Percentiles rank a stretch among this genome's conserved stretches.
Evolutionary conservation across 1,140 invertebrate genomes (phyloP).

Genomic region (Lepidurus apus): DNA sequence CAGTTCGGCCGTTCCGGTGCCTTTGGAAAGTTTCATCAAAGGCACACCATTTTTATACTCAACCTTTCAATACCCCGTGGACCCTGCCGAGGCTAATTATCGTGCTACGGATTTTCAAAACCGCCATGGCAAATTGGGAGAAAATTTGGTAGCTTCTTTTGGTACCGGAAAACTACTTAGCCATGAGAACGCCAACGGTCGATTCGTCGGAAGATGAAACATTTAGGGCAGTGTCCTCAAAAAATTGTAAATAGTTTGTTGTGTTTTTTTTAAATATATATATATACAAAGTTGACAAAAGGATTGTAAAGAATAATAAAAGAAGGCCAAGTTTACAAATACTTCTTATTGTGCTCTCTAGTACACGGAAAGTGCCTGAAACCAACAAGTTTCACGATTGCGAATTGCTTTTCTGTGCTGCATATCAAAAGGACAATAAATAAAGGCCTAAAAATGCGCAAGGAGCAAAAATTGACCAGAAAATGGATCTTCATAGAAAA

Average conservation of each 20-base stretch:
- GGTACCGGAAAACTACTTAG: neutral
- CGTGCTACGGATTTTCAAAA: neutral
- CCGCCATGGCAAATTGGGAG: neutral
- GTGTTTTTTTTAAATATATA: too few relatives aligned
- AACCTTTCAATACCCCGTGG: neutral
- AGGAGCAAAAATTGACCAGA: neutral
- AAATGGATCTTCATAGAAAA: neutral
- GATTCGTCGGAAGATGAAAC: neutral
- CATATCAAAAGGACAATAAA: neutral
- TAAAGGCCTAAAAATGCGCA: neutral
- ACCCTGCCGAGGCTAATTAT: neutral
- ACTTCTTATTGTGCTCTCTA: conserved; percentile 6
- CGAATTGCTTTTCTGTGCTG: neutral
- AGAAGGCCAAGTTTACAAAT: conserved; percentile 13
- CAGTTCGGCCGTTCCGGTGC: neutral
- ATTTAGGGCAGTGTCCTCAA: neutral
- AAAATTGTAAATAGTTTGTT: neutral
- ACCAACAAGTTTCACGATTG: neutral
- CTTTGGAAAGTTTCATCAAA: neutral
- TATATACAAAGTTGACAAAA: neutral
- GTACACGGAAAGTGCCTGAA: conserved; percentile 4
- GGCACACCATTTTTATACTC: neutral
- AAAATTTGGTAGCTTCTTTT: neutral
- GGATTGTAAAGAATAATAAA: neutral
- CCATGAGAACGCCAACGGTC: neutral